Conservation (phyloP, 2,888 invertebrate genomes). For the Coenonympha arcania region DNA sequence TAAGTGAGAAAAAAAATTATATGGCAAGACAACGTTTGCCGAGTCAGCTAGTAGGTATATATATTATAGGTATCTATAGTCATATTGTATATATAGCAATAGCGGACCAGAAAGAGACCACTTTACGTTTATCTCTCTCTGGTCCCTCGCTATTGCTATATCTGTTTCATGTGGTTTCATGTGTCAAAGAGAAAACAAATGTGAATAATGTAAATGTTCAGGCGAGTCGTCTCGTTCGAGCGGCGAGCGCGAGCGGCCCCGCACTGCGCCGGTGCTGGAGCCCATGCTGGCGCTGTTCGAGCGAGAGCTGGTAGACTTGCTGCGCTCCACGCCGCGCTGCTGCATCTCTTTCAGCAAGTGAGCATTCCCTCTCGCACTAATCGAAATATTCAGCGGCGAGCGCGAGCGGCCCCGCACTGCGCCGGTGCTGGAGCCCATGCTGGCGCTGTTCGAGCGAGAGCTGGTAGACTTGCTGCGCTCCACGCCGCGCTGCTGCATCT, state of each 20-base stretch:
- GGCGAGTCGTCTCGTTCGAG: conserved; percentile 55
- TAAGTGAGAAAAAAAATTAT: no score
- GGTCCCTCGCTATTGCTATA: no score
- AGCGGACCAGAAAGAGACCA: no score
- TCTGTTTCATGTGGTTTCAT: no score
- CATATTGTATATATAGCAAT: no score
- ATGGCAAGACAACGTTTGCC: no score
- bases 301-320: conserved; percentile 87
- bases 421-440: conserved; percentile 79
- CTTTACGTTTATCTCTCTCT: no score
- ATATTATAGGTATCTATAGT: no score
- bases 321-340: conserved; percentile 86
- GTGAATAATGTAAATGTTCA: conserved; percentile 25
- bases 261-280: conserved; percentile 78
- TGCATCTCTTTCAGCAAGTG: conserved; percentile 79
- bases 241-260: conserved; percentile 57
- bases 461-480: conserved; percentile 82
- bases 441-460: conserved; percentile 89
- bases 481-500: conserved; percentile 84
- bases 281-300: conserved; percentile 86
- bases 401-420: conserved; percentile 73
- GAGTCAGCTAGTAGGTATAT: no score
- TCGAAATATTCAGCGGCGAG: conserved; percentile 35
- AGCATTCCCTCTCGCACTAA: conserved; percentile 26
- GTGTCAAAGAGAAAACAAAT: no score